Evolutionary conservation across 2,797 vertebrate species (phyloP).

Genomic region (Sphenodon punctatus): DNA sequence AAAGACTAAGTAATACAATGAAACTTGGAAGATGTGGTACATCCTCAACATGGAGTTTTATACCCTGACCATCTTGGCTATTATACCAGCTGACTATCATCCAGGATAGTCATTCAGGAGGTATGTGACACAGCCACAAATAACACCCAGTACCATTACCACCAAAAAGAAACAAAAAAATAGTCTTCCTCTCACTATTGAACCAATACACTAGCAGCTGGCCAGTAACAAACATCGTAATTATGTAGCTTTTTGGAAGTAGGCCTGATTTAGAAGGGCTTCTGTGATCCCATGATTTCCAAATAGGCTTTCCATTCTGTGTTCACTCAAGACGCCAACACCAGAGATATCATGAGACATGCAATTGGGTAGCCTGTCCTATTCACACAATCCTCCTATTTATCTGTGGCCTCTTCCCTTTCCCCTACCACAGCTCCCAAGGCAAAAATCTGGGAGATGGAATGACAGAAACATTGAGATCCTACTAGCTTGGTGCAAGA

Average conservation of each 20-base stretch:
- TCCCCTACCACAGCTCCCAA: not conserved
- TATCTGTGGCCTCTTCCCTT: not conserved
- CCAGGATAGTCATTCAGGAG: no score
- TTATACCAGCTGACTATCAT: no score
- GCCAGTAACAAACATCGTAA: not conserved
- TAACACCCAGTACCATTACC: no score
- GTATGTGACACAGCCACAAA: no score
- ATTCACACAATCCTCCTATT: not conserved
- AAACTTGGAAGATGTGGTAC: no score
- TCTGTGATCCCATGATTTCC: not conserved
- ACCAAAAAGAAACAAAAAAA: no score
- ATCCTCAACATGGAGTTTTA: no score
- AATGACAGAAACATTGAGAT: not conserved
- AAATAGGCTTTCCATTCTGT: not conserved
- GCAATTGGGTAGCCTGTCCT: no score
- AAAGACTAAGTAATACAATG: no score
- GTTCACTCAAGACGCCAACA: not conserved
- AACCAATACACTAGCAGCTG: not conserved
- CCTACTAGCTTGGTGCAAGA: not conserved
- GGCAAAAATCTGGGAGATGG: not conserved
- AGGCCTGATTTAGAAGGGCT: not conserved
- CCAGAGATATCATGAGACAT: no score
- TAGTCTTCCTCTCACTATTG: no score
- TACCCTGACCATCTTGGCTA: no score
- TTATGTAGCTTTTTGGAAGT: not conserved